Base-by-base conservation (phyloP, 2,888 invertebrate genomes). In the Tinea semifulvella region DNA sequence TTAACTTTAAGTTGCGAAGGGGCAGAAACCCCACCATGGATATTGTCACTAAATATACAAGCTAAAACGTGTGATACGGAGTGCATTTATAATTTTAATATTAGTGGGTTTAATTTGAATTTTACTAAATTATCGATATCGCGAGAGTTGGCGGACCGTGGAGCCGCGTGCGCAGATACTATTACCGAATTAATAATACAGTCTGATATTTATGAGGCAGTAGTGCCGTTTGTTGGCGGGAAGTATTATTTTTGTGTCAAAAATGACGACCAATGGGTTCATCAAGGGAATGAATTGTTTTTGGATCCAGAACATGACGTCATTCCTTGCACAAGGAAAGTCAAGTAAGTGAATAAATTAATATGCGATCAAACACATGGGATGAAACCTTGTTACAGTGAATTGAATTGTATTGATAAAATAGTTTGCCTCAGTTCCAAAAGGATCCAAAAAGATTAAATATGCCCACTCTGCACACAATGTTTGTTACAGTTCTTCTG, bases 261-360 rank as follows among this genome's bases (percentile, higher is more conserved):
- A 52, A 61, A 55, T 47, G 53, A 47, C n/a, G 57, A 62, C 51
- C 67, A 51, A 40, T 79, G 77, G 77, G 57, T 61, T 45, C 70
- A 73, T 50, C 70, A 70, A 58, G 74, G 74, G 50, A 62, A 53
- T n/a, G 56, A 55, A 49, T 58, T 76, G 63, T 74, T 63, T 71
- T 71, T 77, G 71, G 72, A 66, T 49, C 48, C 48, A n/a, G 56
- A 58, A n/a, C 59, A 56, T 76, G 77, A 79, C 76, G 76, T 76
- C 76, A 76, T 47, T 57, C 49, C 51, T 46, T 53, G 55, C 48
- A 49, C 49, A 22, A 20, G 22, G 14, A 11, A 5, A 4, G 6
- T 17, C 7, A 11, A n/a, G 40, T 40, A 18, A 36, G 36, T 36
- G 2, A 2, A 22, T n/a, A n/a, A n/a, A n/a, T n/a, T n/a, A n/a